phyloP scores from a whole-genome alignment of 2,797 vertebrate species.

The Mus caroli region DNA sequence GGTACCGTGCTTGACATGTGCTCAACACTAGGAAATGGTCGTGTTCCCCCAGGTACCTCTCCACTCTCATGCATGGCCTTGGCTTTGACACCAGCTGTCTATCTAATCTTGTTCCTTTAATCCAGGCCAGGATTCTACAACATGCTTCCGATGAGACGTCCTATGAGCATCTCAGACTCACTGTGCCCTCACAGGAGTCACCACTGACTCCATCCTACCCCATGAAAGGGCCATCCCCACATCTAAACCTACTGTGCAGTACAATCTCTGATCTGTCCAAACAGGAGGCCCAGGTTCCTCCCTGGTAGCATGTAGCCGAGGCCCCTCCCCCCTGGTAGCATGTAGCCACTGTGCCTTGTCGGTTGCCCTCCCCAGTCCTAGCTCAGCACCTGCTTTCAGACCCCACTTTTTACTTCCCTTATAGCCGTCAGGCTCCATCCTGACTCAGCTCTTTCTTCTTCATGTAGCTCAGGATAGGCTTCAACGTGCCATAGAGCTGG shows the following conservation, averaged over 20 bases:
- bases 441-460: background rate
- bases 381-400: background rate
- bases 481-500: background rate
- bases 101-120: background rate
- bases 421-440: background rate
- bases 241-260: background rate
- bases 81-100: background rate
- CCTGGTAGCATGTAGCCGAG: background rate
- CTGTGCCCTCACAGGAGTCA: background rate
- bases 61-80: background rate
- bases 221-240: background rate
- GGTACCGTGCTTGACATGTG: background rate
- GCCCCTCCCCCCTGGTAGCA: background rate
- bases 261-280: background rate
- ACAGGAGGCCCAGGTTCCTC: background rate
- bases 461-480: background rate
- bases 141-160: background rate
- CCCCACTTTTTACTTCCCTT: background rate
- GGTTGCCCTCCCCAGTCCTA: background rate
- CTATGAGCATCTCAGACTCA: conserved; percentile 23
- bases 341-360: background rate
- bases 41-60: background rate
- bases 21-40: background rate
- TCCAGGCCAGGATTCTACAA: background rate
- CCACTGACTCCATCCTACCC: background rate